Evolutionary conservation across 2,797 vertebrate genomes (phyloP).

Genomic region (Phylloscopus collybita): DNA sequence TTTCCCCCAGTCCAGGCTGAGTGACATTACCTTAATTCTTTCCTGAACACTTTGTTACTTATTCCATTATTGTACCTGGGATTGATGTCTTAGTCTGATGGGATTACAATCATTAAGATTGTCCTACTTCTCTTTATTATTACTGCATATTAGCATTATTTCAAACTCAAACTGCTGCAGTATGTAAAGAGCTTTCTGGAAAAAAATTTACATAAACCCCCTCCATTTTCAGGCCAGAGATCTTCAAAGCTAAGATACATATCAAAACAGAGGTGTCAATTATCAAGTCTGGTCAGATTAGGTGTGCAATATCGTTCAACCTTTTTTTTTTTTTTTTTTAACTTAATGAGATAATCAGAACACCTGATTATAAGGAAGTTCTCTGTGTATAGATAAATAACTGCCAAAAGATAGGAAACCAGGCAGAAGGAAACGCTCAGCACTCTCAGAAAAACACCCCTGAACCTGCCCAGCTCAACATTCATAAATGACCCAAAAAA

Average conservation of each 20-base stretch:
- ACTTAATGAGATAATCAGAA: neutral
- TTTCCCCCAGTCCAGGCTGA: neutral
- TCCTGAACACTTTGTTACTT: constrained; percentile 14
- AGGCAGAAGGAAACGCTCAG: neutral
- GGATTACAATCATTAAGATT: constrained; percentile 53
- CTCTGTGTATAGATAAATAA: neutral
- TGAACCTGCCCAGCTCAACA: neutral
- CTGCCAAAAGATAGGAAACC: neutral
- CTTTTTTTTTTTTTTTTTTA: neutral
- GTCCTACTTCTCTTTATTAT: constrained; percentile 40
- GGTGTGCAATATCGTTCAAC: neutral
- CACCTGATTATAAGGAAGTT: neutral
- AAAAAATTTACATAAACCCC: neutral
- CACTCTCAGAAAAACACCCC: neutral
- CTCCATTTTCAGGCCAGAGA: neutral
- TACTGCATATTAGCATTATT: neutral
- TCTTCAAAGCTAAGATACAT: neutral
- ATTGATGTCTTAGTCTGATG: constrained; percentile 49
- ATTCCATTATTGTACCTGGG: constrained; percentile 50
- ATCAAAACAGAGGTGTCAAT: neutral
- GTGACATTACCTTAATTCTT: constrained; percentile 18
- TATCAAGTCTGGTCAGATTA: neutral
- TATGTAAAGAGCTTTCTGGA: neutral
- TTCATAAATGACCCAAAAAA: neutral
- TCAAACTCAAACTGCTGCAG: neutral